These are phyloP conservation scores for Hepsetus odoe DNA, from an alignment of 2,113 vertebrate genomes.

Conservation along the genomic window DNA sequence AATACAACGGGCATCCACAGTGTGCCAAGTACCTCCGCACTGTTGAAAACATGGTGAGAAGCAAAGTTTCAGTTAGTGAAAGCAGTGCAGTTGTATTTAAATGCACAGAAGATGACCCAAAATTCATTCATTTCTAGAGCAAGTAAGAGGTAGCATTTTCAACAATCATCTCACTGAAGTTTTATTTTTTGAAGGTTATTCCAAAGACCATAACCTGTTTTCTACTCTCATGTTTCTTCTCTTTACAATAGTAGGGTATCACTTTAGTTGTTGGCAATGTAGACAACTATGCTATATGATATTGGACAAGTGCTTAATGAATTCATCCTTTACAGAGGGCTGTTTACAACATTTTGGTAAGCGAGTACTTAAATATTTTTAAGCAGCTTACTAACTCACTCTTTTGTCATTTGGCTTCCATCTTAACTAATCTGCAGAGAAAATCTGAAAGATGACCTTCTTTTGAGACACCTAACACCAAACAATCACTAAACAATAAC, in stretches of 20 bases:
- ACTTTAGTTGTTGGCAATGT: neutral
- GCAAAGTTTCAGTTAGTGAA: no score
- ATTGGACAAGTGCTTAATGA: neutral
- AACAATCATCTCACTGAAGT: no score
- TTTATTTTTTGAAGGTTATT: no score
- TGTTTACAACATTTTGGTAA: slow-evolving; percentile 1
- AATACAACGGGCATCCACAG: slow-evolving; percentile 90
- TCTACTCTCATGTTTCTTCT: neutral
- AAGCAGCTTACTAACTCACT: neutral
- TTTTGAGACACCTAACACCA: no score
- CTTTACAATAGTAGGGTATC: no score
- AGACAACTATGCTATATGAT: no score
- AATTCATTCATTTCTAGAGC: neutral
- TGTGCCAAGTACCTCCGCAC: slow-evolving; percentile 95
- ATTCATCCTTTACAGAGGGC: neutral
- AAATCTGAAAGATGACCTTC: no score
- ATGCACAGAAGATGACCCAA: neutral
- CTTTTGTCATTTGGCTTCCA: neutral
- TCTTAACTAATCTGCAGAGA: neutral
- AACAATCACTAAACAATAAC: no score
- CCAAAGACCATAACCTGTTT: no score
- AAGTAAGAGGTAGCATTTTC: no score
- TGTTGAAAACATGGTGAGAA: slow-evolving; percentile 91
- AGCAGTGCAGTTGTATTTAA: neutral
- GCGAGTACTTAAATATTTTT: neutral